Evolutionary conservation across 2,888 invertebrate genomes (phyloP).

Genomic region (Rhyacophila evoluta): DNA sequence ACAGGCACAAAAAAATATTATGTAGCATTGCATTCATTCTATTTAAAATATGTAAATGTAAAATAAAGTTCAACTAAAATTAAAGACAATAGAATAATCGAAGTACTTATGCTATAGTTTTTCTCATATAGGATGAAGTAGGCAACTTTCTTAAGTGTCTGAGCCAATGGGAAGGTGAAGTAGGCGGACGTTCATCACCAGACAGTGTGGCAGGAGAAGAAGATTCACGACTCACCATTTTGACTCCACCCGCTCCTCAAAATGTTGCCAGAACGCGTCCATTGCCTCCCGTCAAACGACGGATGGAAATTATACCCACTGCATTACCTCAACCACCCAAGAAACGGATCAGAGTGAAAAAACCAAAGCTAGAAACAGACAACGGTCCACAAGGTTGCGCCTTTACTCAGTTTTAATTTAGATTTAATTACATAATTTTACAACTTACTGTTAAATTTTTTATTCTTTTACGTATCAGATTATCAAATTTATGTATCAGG

Average conservation of each 20-base stretch:
- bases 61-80: too few species aligned
- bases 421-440: too few species aligned
- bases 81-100: too few species aligned
- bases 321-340: slow-evolving; percentile 31
- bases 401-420: too few species aligned
- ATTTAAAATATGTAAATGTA: too few species aligned
- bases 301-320: not conserved
- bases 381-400: too few species aligned
- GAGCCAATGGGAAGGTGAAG: slow-evolving; percentile 62
- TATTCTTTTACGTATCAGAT: too few species aligned
- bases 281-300: not conserved
- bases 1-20: too few species aligned
- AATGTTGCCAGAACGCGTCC: not conserved
- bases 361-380: not conserved
- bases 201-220: slow-evolving; percentile 42
- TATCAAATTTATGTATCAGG: too few species aligned
- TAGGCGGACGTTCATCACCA: slow-evolving; percentile 58
- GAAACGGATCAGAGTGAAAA: not conserved
- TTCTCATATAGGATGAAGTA: slow-evolving; percentile 49
- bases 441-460: too few species aligned
- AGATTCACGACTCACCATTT: not conserved
- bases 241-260: slow-evolving; percentile 33
- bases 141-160: slow-evolving; percentile 54
- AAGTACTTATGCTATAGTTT: too few species aligned
- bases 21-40: too few species aligned